A percentile compares a stretch with the other conserved stretches of the same genome.
Evolutionary conservation across 2,797 vertebrate genomes (phyloP).

Genomic region (Amazona ochrocephala): DNA sequence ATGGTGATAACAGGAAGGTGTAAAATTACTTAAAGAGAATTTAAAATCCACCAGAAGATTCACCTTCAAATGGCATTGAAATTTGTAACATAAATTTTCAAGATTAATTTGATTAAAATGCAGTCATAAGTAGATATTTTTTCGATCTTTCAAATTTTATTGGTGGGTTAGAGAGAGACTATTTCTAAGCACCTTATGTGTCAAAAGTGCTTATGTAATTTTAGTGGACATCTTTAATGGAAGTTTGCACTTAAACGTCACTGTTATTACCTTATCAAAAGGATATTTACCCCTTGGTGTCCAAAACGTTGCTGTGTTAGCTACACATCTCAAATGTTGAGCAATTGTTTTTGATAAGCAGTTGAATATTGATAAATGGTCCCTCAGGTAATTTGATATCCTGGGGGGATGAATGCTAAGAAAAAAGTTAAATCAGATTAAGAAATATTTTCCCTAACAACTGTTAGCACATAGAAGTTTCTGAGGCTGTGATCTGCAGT

Average conservation of each 20-base stretch:
- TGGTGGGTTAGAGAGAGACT: not conserved
- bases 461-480: not conserved
- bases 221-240: not conserved
- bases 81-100: slow-evolving; percentile 22
- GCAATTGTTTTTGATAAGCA: slow-evolving; percentile 5
- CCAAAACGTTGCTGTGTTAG: not conserved
- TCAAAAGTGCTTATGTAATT: slow-evolving; percentile 10
- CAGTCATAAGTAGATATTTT: slow-evolving; percentile 27
- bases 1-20: not conserved
- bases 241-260: not conserved
- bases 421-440: not conserved
- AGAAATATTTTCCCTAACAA: not conserved
- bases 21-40: slow-evolving; percentile 15
- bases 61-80: slow-evolving; percentile 27
- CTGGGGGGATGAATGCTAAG: not conserved
- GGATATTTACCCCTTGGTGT: not conserved
- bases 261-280: not conserved
- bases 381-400: not conserved
- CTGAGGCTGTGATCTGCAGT: not conserved
- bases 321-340: not conserved
- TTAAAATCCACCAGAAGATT: slow-evolving; percentile 36
- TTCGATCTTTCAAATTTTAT: slow-evolving; percentile 14
- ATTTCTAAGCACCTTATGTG: slow-evolving; percentile 10
- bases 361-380: not conserved
- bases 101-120: slow-evolving; percentile 59